A percentile compares a stretch with the other conserved stretches of the same genome.
These are phyloP conservation scores for Synanthedon vespiformis DNA, from an alignment of 2,888 invertebrate genomes.

Conservation along the genomic window DNA sequence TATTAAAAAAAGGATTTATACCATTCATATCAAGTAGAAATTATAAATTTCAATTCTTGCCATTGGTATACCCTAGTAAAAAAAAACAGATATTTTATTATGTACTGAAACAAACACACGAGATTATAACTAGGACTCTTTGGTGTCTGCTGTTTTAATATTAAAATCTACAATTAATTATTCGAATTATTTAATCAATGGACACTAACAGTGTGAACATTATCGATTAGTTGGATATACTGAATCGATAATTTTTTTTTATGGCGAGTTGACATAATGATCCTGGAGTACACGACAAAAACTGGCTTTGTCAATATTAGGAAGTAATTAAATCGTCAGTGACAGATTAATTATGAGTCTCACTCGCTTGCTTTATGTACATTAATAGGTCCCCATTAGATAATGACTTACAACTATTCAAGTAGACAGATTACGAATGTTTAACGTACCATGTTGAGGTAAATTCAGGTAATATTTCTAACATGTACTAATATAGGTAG, in stretches of 20 bases:
- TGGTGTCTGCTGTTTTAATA: no score
- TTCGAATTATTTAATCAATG: background rate
- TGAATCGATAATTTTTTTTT: slow-evolving; percentile 20
- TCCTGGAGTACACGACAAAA: slow-evolving; percentile 32
- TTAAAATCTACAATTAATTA: background rate
- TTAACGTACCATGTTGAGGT: no score
- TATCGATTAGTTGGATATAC: slow-evolving; percentile 3
- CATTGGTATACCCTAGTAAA: background rate
- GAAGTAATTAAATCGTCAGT: slow-evolving; percentile 56
- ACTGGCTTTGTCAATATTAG: slow-evolving; percentile 54
- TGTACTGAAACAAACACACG: no score
- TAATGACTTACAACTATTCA: background rate
- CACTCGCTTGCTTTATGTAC: slow-evolving; percentile 31
- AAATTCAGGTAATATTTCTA: no score
- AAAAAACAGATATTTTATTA: no score
- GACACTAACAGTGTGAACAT: background rate
- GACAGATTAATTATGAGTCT: slow-evolving; percentile 45
- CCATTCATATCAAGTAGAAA: no score
- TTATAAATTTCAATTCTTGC: no score
- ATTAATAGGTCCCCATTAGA: background rate
- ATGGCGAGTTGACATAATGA: slow-evolving; percentile 20
- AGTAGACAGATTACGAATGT: no score
- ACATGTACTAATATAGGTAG: no score
- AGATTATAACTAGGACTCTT: no score
- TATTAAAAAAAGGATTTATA: no score